A percentile compares a stretch with the other conserved stretches of the same genome.
Conservation (phyloP, 2,888 invertebrate species). For the Andrena praecox region DNA sequence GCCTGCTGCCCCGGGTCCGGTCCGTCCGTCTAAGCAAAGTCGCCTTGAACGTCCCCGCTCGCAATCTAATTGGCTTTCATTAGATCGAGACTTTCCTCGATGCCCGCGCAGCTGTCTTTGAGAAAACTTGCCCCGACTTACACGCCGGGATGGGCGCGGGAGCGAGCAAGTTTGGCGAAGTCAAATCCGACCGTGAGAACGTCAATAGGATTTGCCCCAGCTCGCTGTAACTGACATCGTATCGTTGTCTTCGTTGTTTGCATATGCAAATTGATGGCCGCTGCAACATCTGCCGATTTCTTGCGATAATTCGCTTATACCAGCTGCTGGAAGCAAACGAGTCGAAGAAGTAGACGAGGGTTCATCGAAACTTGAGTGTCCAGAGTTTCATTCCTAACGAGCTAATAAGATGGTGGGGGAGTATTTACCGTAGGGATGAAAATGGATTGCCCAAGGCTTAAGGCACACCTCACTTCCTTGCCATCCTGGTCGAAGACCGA, state of each 20-base stretch:
- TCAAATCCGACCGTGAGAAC: slow-evolving; percentile 53
- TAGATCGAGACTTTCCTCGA: slow-evolving; percentile 29
- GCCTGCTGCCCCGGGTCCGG: slow-evolving; percentile 25
- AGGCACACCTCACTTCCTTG: no score
- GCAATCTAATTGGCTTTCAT: slow-evolving; percentile 41
- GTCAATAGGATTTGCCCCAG: slow-evolving; percentile 43
- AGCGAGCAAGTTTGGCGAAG: slow-evolving; percentile 23
- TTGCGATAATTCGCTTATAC: slow-evolving; percentile 20
- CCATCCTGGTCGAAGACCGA: no score
- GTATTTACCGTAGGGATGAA: no score
- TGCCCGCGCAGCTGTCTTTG: slow-evolving; percentile 38
- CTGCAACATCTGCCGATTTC: slow-evolving; percentile 38
- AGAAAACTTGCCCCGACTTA: slow-evolving; percentile 20
- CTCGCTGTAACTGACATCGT: slow-evolving; percentile 30
- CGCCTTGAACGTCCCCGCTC: slow-evolving; percentile 1
- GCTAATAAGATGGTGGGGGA: no score
- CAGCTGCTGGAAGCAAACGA: background rate
- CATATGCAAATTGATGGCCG: slow-evolving; percentile 43
- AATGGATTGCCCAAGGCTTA: no score
- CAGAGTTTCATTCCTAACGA: no score
- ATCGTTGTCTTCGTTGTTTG: slow-evolving; percentile 36
- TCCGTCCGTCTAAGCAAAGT: slow-evolving; percentile 34
- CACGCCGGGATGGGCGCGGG: background rate
- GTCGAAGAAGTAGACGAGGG: no score
- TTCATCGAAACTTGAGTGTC: no score